These are phyloP conservation scores for Drosophila kokeensis DNA, from an alignment of 2,888 invertebrate species.

Conservation along the genomic window DNA sequence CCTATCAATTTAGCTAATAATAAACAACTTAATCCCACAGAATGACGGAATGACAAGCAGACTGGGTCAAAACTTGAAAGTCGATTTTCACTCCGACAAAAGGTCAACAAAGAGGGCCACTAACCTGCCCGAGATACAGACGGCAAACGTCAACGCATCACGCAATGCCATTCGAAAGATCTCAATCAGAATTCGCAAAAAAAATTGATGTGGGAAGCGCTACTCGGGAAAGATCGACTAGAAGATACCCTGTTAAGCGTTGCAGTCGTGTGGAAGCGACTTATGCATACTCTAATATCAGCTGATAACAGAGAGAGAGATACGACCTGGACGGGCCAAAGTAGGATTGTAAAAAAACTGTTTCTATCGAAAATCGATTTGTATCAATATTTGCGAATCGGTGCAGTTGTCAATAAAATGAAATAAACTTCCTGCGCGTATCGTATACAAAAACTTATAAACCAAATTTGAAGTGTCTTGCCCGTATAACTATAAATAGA, in stretches of 20 bases:
- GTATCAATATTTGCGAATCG: background rate
- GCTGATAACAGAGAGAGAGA: background rate
- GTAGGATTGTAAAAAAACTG: background rate
- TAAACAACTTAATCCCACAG: slow-evolving; percentile 6
- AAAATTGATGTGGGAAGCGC: background rate
- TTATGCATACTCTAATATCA: background rate
- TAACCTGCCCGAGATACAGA: slow-evolving; percentile 6
- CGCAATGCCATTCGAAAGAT: slow-evolving; percentile 48
- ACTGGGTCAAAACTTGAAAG: slow-evolving; percentile 47
- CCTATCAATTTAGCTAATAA: slow-evolving; percentile 34
- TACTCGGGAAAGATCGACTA: background rate
- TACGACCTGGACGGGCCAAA: background rate
- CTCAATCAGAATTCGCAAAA: slow-evolving; percentile 45
- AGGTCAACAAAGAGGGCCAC: slow-evolving; percentile 35
- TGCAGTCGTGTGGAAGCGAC: background rate
- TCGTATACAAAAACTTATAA: background rate
- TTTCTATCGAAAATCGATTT: background rate
- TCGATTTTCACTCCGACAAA: slow-evolving; percentile 25
- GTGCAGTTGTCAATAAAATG: background rate
- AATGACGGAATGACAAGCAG: slow-evolving; percentile 1
- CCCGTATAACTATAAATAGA: background rate
- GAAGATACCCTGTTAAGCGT: background rate
- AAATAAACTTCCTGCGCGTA: background rate
- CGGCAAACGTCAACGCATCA: slow-evolving; percentile 36
- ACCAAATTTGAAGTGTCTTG: too few relatives aligned